Conservation (phyloP, 2,888 invertebrate genomes). For the Leptura quadrifasciata region DNA sequence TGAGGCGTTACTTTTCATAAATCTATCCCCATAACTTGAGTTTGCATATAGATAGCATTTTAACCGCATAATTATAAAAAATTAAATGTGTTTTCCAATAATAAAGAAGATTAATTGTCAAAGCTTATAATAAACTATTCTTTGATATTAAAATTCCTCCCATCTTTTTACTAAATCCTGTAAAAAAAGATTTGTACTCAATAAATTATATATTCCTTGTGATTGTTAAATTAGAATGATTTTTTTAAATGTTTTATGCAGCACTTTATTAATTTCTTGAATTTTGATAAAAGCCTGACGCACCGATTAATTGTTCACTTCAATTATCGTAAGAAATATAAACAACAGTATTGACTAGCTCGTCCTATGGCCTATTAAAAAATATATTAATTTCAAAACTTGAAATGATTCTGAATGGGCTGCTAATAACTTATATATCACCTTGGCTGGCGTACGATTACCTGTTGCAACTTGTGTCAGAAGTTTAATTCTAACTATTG, state of each 20-base stretch:
- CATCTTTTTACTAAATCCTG: too few species aligned
- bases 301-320: conserved; percentile 1
- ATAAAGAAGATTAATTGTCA: not conserved
- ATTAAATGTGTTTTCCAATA: not conserved
- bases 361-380: too few species aligned
- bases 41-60: not conserved
- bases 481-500: too few species aligned
- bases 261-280: not conserved
- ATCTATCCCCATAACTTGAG: not conserved
- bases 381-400: too few species aligned
- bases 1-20: not conserved
- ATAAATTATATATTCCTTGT: not conserved
- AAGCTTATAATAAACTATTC: not conserved
- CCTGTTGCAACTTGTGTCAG: too few species aligned
- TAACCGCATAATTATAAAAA: not conserved
- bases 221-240: not conserved
- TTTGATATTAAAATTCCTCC: not conserved
- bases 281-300: not conserved
- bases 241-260: not conserved
- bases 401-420: too few species aligned
- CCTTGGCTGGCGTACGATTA: too few species aligned
- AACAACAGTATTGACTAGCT: too few species aligned
- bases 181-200: not conserved
- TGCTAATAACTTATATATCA: too few species aligned
- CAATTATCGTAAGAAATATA: too few species aligned